A percentile compares a stretch with the other conserved stretches of the same genome.
Conservation (phyloP, 2,113 vertebrate genomes). For the Aptenodytes patagonicus region DNA sequence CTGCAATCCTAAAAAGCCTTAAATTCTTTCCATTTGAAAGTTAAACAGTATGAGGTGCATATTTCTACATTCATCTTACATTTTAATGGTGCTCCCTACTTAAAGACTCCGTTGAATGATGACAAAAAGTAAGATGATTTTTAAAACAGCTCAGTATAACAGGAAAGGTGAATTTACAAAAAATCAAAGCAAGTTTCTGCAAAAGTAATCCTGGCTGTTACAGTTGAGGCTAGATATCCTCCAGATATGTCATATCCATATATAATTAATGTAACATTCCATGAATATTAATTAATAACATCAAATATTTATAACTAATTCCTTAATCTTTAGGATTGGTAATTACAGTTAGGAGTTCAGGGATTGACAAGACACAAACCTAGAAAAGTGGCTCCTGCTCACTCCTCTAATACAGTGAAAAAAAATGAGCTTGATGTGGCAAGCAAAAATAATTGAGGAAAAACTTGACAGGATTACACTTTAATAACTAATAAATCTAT, state of each 20-base stretch:
- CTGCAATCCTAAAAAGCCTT: not conserved
- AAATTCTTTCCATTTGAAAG: not conserved
- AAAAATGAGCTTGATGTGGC: not conserved
- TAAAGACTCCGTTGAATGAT: not conserved
- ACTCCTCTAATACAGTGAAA: not conserved
- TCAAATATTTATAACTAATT: not conserved
- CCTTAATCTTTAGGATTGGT: not conserved
- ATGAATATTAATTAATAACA: not conserved
- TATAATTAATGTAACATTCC: not conserved
- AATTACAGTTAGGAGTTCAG: not conserved
- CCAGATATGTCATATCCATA: not conserved
- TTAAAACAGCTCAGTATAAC: not conserved
- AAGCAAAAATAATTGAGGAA: not conserved
- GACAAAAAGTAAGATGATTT: not conserved
- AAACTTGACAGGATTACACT: not conserved
- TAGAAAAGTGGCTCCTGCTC: not conserved
- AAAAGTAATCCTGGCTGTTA: not conserved
- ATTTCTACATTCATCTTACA: not conserved
- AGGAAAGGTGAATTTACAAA: not conserved
- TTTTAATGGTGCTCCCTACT: not conserved
- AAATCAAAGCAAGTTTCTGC: not conserved
- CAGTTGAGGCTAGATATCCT: not conserved
- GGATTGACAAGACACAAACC: not conserved
- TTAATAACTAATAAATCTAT: not conserved
- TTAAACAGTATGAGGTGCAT: not conserved